Evolutionary conservation across 2,113 vertebrate genomes (phyloP), one percentile per base, ranked within the genome.

Genomic region (Equus quagga): DNA sequence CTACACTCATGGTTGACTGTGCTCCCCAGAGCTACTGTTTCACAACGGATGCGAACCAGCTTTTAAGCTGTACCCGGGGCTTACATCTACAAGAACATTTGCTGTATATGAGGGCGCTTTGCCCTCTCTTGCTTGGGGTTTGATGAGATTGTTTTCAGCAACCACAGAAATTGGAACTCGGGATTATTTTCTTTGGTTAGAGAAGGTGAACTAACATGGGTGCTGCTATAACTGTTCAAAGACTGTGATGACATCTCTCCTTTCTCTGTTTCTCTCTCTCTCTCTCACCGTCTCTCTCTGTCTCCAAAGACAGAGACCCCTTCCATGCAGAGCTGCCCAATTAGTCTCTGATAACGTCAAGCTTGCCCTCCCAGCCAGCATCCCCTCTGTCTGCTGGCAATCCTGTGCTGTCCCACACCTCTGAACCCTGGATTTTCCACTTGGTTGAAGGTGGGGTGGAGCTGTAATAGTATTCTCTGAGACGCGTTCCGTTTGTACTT

Each of bases 321-420:
- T 75, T 28, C 51, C 5, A 0, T 69, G 19, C 58, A 18, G 82
- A 76, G 44, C 67, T 44, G 18, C 21, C 28, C 26, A 41, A 5
- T 51, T 17, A 2, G 2, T 31, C 46, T 51, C 46, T 8, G 24
- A 4, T 4, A 1, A 3, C 0, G 2, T 4, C 41, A 24, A 7
- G 0, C 8, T 1, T 1, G 15, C 23, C 23, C 67, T 18, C 51
- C 24, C 0, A 0, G 17, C 44, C 13, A 8, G 4, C 0, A 2
- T 44, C 36, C 51, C 17, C 13, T 41, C 64, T 9, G 33, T 21
- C 44, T 8, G 24, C 31, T 54, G 2, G 17, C 41, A 4, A 0
- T 4, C 0, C 19, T 10, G 51, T 54, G 15, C 19, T 7, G 14
- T 36, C 31, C 36, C 18, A 6, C 24, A 9, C 31, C 60, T 51